Conservation (phyloP, 1,140 invertebrate species). For the Asbolus verrucosus region DNA sequence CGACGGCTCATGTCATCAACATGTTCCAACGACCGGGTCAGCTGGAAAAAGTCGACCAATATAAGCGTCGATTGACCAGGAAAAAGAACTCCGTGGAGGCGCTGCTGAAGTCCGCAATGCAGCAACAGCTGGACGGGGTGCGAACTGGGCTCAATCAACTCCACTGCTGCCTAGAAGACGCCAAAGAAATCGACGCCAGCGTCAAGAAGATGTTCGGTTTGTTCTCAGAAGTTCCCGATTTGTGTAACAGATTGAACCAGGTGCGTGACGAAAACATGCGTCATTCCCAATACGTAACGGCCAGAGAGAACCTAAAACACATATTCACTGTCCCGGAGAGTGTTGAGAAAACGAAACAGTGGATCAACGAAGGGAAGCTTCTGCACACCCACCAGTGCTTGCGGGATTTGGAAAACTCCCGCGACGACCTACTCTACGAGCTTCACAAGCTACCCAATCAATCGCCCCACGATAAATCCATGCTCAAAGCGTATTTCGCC, state of each 20-base stretch:
- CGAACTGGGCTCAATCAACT: slow-evolving; percentile 93
- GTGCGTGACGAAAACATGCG: slow-evolving; percentile 93
- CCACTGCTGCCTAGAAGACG: slow-evolving; percentile 84
- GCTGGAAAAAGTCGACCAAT: slow-evolving; percentile 94
- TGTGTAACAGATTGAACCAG: slow-evolving; percentile 83
- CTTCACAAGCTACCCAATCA: slow-evolving; percentile 94
- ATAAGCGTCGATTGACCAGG: slow-evolving; percentile 81
- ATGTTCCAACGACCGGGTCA: slow-evolving; percentile 96
- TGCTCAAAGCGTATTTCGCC: slow-evolving; percentile 95
- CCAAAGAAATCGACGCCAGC: slow-evolving; percentile 79
- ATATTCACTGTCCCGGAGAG: slow-evolving; percentile 98
- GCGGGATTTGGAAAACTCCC: slow-evolving; percentile 94
- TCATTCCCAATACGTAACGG: slow-evolving; percentile 96
- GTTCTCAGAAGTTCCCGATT: slow-evolving; percentile 75
- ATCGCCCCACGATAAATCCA: slow-evolving; percentile 88
- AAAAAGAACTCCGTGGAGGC: slow-evolving; percentile 97
- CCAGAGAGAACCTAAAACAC: slow-evolving; percentile 98
- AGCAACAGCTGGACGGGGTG: slow-evolving; percentile 97
- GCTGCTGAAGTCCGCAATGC: slow-evolving; percentile 97
- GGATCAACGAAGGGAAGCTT: slow-evolving; percentile 95
- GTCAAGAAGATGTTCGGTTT: slow-evolving; percentile 73
- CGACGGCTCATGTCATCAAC: slow-evolving; percentile 91
- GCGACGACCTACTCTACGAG: slow-evolving; percentile 95
- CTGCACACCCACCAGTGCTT: slow-evolving; percentile 95
- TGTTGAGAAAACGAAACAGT: slow-evolving; percentile 93